A percentile compares a stretch with the other conserved stretches of the same genome.
phyloP scores from a whole-genome alignment of 2,888 invertebrate genomes.

The Diogma glabrata region DNA sequence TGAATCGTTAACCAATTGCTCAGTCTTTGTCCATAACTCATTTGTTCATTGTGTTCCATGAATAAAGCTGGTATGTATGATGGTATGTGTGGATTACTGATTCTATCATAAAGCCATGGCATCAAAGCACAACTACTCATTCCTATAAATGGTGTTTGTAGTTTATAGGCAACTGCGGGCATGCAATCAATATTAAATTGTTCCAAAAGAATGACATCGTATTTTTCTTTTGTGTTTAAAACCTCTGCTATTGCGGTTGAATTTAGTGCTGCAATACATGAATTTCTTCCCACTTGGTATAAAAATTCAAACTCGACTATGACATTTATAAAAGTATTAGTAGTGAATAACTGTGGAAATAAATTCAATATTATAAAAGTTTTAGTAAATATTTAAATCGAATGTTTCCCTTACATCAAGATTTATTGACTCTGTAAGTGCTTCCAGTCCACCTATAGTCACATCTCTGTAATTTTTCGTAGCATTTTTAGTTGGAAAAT shows the following conservation, averaged over 20 bases:
- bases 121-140: slow-evolving; percentile 45
- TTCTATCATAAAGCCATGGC: slow-evolving; percentile 48
- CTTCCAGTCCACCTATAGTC: slow-evolving; percentile 26
- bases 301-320: slow-evolving; percentile 31
- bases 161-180: slow-evolving; percentile 50
- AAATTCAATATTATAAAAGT: no score
- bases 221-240: slow-evolving; percentile 38
- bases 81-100: slow-evolving; percentile 43
- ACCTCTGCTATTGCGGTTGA: slow-evolving; percentile 33
- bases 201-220: slow-evolving; percentile 57
- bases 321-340: no score
- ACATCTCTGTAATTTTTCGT: slow-evolving; percentile 31
- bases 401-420: slow-evolving; percentile 26
- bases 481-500: slow-evolving; percentile 36
- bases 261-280: slow-evolving; percentile 30
- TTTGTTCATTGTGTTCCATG: slow-evolving; percentile 17
- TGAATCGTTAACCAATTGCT: slow-evolving; percentile 36
- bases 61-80: slow-evolving; percentile 42
- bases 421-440: slow-evolving; percentile 28
- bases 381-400: no score
- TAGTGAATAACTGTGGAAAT: no score
- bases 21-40: slow-evolving; percentile 36
- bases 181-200: slow-evolving; percentile 62
- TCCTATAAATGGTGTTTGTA: slow-evolving; percentile 48
- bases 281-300: slow-evolving; percentile 29